Evolutionary conservation across 2,888 invertebrate genomes (phyloP).

Genomic region (Pecten maximus): DNA sequence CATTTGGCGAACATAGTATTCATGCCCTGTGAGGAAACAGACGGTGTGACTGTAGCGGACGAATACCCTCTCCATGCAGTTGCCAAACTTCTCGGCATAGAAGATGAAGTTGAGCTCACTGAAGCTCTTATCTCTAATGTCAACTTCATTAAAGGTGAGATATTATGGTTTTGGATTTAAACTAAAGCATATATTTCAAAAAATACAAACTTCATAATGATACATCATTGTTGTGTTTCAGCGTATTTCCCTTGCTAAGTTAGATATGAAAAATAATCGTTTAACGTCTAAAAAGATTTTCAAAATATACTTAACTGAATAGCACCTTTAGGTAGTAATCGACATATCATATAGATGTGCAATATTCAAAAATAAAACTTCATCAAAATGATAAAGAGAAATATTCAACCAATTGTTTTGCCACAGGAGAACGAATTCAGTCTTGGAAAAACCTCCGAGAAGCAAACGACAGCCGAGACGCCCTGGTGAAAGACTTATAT

Average conservation of each 20-base stretch:
- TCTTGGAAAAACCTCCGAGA: conserved; percentile 70
- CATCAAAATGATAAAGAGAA: too few relatives aligned
- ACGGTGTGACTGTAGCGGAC: conserved; percentile 73
- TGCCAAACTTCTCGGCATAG: conserved; percentile 71
- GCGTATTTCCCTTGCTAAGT: too few relatives aligned
- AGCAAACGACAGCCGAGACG: conserved; percentile 71
- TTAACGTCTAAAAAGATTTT: too few relatives aligned
- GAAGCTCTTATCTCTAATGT: conserved; percentile 72
- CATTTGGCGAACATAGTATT: conserved; percentile 77
- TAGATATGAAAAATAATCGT: too few relatives aligned
- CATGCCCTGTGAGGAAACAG: conserved; percentile 72
- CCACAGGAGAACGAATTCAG: conserved; percentile 69
- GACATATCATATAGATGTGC: too few relatives aligned
- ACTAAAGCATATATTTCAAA: too few relatives aligned
- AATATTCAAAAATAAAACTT: too few relatives aligned
- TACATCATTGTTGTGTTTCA: too few relatives aligned
- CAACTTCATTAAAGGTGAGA: conserved; percentile 67
- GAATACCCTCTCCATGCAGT: conserved; percentile 74
- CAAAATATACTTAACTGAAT: too few relatives aligned
- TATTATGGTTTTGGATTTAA: too few relatives aligned
- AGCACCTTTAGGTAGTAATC: too few relatives aligned
- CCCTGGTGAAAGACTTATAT: conserved; percentile 71
- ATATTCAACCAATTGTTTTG: neutral
- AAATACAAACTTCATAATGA: too few relatives aligned
- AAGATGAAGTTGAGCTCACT: conserved; percentile 70